Percentiles rank a stretch among this genome's conserved stretches.
Evolutionary conservation across 2,113 vertebrate species (phyloP).

Genomic region (Fukomys damarensis): DNA sequence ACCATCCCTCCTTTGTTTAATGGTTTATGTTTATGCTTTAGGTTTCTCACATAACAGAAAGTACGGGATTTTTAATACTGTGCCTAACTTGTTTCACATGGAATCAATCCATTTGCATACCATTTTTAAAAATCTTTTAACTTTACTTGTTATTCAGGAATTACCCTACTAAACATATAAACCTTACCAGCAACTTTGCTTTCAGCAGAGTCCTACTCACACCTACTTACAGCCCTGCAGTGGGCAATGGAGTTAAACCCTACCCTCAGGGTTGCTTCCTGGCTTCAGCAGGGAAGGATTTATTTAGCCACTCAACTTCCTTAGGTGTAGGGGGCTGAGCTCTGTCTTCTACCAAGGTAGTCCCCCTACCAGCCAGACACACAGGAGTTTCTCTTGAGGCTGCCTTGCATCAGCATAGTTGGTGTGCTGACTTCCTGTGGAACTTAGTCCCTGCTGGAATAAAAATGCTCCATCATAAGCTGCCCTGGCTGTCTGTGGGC

Average conservation of each 20-base stretch:
- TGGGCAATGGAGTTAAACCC: not conserved
- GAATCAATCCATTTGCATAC: not conserved
- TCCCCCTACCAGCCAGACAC: not conserved
- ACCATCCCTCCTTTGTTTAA: not conserved
- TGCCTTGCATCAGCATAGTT: not conserved
- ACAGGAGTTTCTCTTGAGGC: not conserved
- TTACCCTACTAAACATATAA: not conserved
- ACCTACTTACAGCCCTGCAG: not conserved
- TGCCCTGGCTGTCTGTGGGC: not conserved
- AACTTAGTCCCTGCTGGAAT: not conserved
- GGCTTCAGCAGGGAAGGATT: slow-evolving; percentile 19
- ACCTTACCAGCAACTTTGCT: not conserved
- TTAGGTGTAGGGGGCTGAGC: slow-evolving; percentile 3
- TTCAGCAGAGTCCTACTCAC: not conserved
- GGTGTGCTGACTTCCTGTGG: not conserved
- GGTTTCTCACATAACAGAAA: not conserved
- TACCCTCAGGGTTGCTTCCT: slow-evolving; percentile 11
- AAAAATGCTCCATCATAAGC: not conserved
- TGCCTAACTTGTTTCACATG: not conserved
- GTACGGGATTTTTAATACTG: not conserved
- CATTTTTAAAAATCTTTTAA: not conserved
- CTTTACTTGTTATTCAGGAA: not conserved
- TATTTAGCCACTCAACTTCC: slow-evolving; percentile 68
- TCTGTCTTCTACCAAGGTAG: slow-evolving; percentile 52
- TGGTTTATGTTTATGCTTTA: not conserved